Conservation (phyloP, 2,888 invertebrate genomes). For the Macaria notata region DNA sequence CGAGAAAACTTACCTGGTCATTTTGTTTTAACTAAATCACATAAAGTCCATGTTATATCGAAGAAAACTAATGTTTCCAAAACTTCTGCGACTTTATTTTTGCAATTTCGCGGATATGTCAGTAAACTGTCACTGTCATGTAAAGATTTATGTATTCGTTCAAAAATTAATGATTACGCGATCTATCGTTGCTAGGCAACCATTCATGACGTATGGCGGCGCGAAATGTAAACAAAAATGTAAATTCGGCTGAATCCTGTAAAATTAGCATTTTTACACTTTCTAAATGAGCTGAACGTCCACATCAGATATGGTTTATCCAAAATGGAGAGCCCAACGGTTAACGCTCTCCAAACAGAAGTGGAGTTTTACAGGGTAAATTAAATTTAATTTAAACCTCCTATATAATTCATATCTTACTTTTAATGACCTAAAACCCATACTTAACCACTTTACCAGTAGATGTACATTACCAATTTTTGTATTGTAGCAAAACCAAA, state of each 20-base stretch:
- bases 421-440: too few relatives aligned
- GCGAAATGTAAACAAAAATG: conserved; percentile 73
- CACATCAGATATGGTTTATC: neutral
- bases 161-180: conserved; percentile 4
- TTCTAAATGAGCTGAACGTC: too few relatives aligned
- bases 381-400: neutral
- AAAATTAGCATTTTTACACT: too few relatives aligned
- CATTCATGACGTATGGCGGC: conserved; percentile 43
- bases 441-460: too few relatives aligned
- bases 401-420: neutral
- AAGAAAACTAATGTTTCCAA: neutral
- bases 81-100: conserved; percentile 1
- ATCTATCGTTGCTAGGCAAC: conserved; percentile 59
- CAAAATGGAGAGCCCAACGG: conserved; percentile 48
- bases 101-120: conserved; percentile 42
- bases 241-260: neutral
- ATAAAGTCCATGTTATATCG: conserved; percentile 10
- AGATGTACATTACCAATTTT: too few relatives aligned
- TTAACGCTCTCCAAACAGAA: conserved; percentile 70
- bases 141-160: conserved; percentile 1
- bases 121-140: neutral
- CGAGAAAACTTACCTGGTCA: conserved; percentile 40
- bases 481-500: conserved; percentile 62
- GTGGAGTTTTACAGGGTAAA: conserved; percentile 73
- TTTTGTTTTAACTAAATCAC: conserved; percentile 22